These are phyloP conservation scores for Geodia barretti DNA, from an alignment of 37 sponge, comb jelly and placozoan species.

Conservation along the genomic window DNA sequence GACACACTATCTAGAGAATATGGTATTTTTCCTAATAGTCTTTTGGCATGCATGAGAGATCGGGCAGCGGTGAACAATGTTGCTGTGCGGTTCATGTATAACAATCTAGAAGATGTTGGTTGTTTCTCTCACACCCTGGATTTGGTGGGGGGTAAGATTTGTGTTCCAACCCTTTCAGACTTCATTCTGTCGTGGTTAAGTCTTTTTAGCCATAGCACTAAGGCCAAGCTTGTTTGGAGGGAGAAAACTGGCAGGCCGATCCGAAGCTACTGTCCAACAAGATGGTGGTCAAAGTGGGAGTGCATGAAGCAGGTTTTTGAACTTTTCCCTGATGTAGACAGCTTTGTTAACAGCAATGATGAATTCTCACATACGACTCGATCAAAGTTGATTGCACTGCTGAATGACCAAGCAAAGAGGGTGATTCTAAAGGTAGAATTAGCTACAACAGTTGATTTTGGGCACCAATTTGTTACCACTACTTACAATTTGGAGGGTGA, in stretches of 20 bases:
- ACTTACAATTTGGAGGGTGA: constrained; percentile 42
- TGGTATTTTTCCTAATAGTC: constrained; percentile 3
- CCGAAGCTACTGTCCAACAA: not conserved
- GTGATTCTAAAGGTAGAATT: constrained; percentile 29
- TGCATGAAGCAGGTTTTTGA: constrained; percentile 2
- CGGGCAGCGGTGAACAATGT: constrained; percentile 26
- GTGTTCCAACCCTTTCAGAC: constrained; percentile 4
- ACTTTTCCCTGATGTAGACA: not conserved
- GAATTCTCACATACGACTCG: not conserved
- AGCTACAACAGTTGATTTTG: constrained; percentile 29
- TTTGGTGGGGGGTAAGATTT: constrained; percentile 6
- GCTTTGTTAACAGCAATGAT: constrained; percentile 10
- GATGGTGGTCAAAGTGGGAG: constrained; percentile 47
- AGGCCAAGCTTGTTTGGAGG: constrained; percentile 15
- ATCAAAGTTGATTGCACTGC: constrained; percentile 1
- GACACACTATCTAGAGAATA: not conserved
- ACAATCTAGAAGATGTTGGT: constrained; percentile 2
- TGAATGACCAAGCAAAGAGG: not conserved
- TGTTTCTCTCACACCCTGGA: constrained; percentile 32
- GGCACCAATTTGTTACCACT: constrained; percentile 30
- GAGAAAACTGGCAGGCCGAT: constrained; percentile 6
- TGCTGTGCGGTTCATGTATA: constrained; percentile 25
- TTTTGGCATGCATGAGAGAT: constrained; percentile 24
- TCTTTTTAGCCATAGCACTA: constrained; percentile 8
- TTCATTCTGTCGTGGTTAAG: constrained; percentile 14